Conservation (phyloP, 2,797 vertebrate species). For the Tolypeutes matacus region DNA sequence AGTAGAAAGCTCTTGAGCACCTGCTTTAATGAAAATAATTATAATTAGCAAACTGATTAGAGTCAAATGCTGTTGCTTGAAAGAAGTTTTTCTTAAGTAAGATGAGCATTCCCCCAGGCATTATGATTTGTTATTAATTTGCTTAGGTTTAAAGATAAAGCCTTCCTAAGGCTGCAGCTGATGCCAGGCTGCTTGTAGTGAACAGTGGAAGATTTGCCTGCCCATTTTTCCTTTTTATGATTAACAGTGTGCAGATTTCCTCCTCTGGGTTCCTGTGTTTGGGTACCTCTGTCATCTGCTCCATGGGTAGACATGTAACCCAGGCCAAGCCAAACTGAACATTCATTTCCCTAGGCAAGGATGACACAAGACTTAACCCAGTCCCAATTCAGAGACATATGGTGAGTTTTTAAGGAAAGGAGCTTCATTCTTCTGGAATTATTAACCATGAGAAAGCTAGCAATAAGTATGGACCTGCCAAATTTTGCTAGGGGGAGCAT, state of each 20-base stretch:
- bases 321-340: background rate
- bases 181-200: fast-evolving
- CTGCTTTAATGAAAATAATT: constrained; percentile 13
- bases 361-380: background rate
- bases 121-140: background rate
- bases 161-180: background rate
- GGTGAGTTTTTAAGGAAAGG: background rate
- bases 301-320: background rate
- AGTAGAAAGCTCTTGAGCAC: background rate
- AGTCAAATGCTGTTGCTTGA: background rate
- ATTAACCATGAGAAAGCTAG: background rate
- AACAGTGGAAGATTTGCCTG: background rate
- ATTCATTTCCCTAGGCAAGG: background rate
- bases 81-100: background rate
- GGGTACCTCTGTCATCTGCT: background rate
- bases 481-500: background rate
- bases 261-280: no score
- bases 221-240: background rate
- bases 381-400: background rate
- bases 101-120: background rate
- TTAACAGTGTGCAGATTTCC: no score
- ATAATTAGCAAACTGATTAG: constrained; percentile 13
- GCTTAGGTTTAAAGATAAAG: background rate
- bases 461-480: background rate
- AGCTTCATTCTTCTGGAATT: background rate